Percentiles rank a stretch among this genome's conserved stretches.
Conservation (phyloP, 2,888 invertebrate genomes). For the Spisula subtruncata region DNA sequence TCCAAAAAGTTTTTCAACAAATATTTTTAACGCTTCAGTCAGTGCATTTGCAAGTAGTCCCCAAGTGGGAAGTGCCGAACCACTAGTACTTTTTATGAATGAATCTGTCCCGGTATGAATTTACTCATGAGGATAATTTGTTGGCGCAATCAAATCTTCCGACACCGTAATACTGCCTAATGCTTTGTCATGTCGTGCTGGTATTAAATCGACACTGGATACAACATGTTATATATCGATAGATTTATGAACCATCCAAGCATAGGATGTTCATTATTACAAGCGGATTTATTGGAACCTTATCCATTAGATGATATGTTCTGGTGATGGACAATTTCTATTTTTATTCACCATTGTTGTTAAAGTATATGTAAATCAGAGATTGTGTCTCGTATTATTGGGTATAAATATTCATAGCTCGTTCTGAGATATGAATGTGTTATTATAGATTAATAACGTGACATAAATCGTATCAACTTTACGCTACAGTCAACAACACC, state of each 20-base stretch:
- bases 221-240: not conserved
- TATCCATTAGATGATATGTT: not conserved
- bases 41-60: no score
- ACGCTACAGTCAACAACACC: not conserved
- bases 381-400: not conserved
- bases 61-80: no score
- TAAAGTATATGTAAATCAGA: constrained; percentile 2
- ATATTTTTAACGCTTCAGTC: no score
- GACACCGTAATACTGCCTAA: not conserved
- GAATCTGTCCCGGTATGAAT: no score
- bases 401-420: constrained; percentile 24
- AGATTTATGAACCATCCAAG: constrained; percentile 4
- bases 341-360: not conserved
- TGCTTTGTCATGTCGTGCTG: not conserved
- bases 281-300: not conserved
- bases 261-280: not conserved
- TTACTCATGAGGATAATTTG: not conserved
- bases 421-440: not conserved
- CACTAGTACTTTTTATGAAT: no score
- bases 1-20: no score
- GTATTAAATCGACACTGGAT: not conserved
- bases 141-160: not conserved
- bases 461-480: not conserved
- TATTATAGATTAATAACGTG: not conserved
- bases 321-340: not conserved